Base-by-base conservation (phyloP, 2,797 vertebrate genomes). In the Silurus aristotelis region DNA sequence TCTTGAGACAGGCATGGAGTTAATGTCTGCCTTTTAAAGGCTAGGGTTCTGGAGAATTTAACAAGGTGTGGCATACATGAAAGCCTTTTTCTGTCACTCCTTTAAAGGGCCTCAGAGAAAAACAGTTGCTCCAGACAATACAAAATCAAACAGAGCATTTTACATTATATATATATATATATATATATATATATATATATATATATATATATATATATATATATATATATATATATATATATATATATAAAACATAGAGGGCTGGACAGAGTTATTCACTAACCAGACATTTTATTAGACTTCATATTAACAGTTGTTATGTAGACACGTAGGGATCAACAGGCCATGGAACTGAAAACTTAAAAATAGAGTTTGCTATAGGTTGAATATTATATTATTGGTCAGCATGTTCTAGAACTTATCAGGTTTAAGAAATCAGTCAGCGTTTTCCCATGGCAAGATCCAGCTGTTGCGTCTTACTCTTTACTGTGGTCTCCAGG, bases 41-140 rank as follows among this genome's bases (percentile, higher is more conserved):
- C 82, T 87, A 8, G 9, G 52, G 89, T 91, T 92, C 90, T 91
- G 90, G 87, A 87, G 81, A 90, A 86, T 93, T 94, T 93, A 93
- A 93, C 91, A 92, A 94, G 91, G 91, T 92, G 92, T 89, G 90
- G 79, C 73, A 43, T 80, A 88, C 86, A 91, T 91, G 76, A 92
- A 91, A 92, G 81, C 55, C 84, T 78, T 85, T 86, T 80, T 75
- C 70, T 87, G 84, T 88, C 83, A 82, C 60, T 83, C 46, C 85
- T 87, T 90, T 84, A 75, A 89, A 82, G 84, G 83, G 72, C 84
- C 67, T 78, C 55, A 20, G 84, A 85, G 68, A 83, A 89, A 90
- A 89, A 91, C 82, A 86, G 87, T 83, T 25, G 38, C 52, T 89
- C 87, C 89, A 90, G 89, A 91, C 89, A 85, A 88, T 70, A 43